Evolutionary conservation across 2,888 invertebrate species (phyloP), one percentile per base, ranked within the genome.

Genomic region (Schrankia costaestrigalis): DNA sequence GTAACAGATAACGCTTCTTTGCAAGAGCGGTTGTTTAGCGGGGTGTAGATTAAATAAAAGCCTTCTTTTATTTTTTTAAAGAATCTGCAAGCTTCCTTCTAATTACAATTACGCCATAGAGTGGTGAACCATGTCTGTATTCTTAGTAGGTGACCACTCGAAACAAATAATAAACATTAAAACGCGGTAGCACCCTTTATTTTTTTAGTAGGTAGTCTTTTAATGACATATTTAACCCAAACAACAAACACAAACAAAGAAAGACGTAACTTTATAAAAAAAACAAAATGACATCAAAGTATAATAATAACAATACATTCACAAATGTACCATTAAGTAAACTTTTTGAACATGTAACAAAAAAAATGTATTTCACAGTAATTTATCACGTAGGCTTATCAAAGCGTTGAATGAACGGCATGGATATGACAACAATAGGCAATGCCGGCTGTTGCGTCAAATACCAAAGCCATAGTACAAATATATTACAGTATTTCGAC

Each of bases 381-480:
- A 74, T 74, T 73, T 66, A 71, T 74, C 70, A 69, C 59, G 44
- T 54, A 40, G 56, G 55, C 56, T 58, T 64, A 64, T 64, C 64
- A 68, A 65, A 64, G 53, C 58, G 42, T 24, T 62, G 65, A 64
- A 67, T 63, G 56, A 65, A 57, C 53, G 34, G 46, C 56, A 54
- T 70, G 68, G 55, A 57, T 56, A 44, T 67, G 71, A 64, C 74
- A 69, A 72, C 73, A 73, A 72, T 69, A 38, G 54, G 44, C 44
- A 42, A 49, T 59, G 56, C 46, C 45, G 32, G 52, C 47, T 44
- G 49, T 52, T 37, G 36, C 49, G 45, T 54, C 55, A 64, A 61
- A 56, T 53, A 47, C 52, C 49, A 56, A 33, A n/a, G n/a, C n/a
- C n/a, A n/a, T n/a, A n/a, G n/a, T n/a, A n/a, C n/a, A n/a, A n/a